phyloP scores from a whole-genome alignment of 2,113 vertebrate species.

The Montifringilla adamsi region DNA sequence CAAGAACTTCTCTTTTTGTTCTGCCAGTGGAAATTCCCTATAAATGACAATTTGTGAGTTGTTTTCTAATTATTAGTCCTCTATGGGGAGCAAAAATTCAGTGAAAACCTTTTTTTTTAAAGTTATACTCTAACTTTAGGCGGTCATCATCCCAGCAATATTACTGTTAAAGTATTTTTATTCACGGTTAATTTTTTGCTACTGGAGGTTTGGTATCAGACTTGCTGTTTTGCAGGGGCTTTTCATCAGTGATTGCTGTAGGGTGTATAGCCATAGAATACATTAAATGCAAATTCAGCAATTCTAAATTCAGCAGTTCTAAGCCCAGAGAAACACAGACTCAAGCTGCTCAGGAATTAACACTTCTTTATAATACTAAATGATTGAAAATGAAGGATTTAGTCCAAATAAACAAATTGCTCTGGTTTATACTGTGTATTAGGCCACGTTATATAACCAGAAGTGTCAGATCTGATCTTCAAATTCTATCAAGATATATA shows the following conservation, averaged over 20 bases:
- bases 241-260: constrained; percentile 9
- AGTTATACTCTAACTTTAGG: not conserved
- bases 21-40: not conserved
- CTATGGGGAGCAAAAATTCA: not conserved
- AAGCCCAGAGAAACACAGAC: not conserved
- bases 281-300: constrained; percentile 28
- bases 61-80: not conserved
- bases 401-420: not conserved
- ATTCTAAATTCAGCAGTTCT: not conserved
- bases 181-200: not conserved
- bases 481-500: not conserved
- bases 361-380: not conserved
- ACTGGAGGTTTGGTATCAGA: not conserved
- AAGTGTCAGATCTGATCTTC: not conserved
- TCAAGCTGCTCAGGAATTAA: not conserved
- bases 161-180: not conserved
- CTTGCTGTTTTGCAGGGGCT: not conserved
- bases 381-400: not conserved
- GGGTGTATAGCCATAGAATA: not conserved
- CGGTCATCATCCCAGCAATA: not conserved
- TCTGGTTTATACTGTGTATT: fast-evolving
- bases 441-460: not conserved
- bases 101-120: not conserved
- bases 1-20: not conserved
- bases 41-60: not conserved